These are phyloP conservation scores for Acrossocheilus wenchowensis DNA, from an alignment of 2,797 vertebrate species.

Conservation along the genomic window DNA sequence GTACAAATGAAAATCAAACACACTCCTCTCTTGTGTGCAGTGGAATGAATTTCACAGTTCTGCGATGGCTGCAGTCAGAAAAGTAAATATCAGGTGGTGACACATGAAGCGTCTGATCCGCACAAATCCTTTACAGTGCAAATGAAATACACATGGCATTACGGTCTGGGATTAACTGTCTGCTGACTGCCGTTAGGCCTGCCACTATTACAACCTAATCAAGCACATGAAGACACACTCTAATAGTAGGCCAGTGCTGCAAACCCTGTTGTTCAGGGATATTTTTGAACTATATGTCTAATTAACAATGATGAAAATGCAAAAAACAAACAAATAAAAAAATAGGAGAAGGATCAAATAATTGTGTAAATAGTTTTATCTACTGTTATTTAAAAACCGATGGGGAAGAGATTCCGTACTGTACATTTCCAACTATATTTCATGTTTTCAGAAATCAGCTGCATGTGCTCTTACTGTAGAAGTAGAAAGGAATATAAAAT, in stretches of 20 bases:
- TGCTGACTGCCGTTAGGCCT: slow-evolving; percentile 65
- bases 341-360: neutral
- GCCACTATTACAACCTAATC: slow-evolving; percentile 70
- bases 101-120: slow-evolving; percentile 74
- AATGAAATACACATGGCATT: slow-evolving; percentile 72
- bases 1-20: slow-evolving; percentile 29
- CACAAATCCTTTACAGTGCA: slow-evolving; percentile 76
- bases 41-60: slow-evolving; percentile 35
- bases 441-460: neutral
- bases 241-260: slow-evolving; percentile 54
- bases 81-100: slow-evolving; percentile 73
- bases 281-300: neutral
- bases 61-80: slow-evolving; percentile 61
- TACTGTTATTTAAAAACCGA: neutral
- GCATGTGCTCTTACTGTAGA: neutral
- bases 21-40: neutral
- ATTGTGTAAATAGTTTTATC: neutral
- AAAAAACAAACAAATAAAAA: neutral
- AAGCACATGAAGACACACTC: slow-evolving; percentile 60
- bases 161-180: slow-evolving; percentile 68
- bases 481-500: neutral
- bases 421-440: neutral
- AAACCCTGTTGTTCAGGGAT: neutral
- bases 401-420: neutral
- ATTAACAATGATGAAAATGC: neutral